Conservation (phyloP, 2,888 invertebrate genomes). For the Pollenia angustigena region DNA sequence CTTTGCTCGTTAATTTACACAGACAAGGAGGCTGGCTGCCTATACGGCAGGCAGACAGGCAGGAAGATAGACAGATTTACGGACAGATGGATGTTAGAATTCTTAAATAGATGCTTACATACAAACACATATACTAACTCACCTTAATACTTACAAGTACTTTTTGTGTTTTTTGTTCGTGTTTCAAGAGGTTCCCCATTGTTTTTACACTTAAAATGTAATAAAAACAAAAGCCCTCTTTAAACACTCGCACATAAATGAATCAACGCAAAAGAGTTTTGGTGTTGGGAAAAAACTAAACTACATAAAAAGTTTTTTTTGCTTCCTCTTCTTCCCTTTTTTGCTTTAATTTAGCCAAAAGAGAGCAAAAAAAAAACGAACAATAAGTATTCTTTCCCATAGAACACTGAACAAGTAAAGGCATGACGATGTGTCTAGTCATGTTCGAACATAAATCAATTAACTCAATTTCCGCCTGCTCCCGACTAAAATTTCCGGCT, state of each 20-base stretch:
- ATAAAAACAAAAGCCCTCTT: constrained; percentile 64
- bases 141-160: constrained; percentile 13
- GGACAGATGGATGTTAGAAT: constrained; percentile 22
- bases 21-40: neutral
- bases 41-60: constrained; percentile 4
- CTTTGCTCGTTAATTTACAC: constrained; percentile 45
- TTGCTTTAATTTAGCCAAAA: constrained; percentile 43
- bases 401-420: constrained; percentile 31
- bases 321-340: constrained; percentile 6
- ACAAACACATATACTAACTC: constrained; percentile 7
- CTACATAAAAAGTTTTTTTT: constrained; percentile 39
- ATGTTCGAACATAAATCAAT: constrained; percentile 83
- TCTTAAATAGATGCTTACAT: constrained; percentile 12
- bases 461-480: constrained; percentile 84
- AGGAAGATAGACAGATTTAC: neutral
- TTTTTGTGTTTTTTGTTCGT: neutral
- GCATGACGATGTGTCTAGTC: constrained; percentile 77
- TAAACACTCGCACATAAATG: constrained; percentile 40
- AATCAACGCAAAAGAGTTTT: constrained; percentile 31
- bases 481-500: constrained; percentile 75
- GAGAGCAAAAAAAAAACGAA: neutral
- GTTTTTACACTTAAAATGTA: constrained; percentile 57
- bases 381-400: constrained; percentile 20
- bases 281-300: neutral
- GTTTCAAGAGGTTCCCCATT: constrained; percentile 41